Conservation (phyloP, 2,113 vertebrate species). For the Neoarius graeffei region DNA sequence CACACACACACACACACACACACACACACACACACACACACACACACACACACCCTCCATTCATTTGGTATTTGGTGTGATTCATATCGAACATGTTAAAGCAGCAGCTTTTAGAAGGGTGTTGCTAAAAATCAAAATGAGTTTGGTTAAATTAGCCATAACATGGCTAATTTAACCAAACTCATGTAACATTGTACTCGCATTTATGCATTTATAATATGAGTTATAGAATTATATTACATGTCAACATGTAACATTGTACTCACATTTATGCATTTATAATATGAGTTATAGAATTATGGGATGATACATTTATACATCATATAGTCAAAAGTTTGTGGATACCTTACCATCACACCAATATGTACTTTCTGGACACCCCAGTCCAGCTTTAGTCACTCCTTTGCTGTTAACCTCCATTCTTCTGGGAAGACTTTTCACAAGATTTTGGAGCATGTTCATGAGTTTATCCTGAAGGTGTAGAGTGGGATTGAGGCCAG, state of each 20-base stretch:
- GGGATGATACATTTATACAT: constrained; percentile 2
- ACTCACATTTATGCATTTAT: neutral
- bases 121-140: constrained; percentile 14
- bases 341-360: neutral
- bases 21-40: constrained; percentile 38
- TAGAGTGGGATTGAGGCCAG: no score
- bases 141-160: constrained; percentile 15
- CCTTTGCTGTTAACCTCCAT: neutral
- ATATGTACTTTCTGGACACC: neutral
- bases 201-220: neutral
- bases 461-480: no score
- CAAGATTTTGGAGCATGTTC: neutral
- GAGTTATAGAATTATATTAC: no score
- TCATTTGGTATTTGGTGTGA: constrained; percentile 53
- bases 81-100: constrained; percentile 62
- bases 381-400: neutral
- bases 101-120: constrained; percentile 38
- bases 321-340: neutral
- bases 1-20: constrained; percentile 40
- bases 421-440: neutral
- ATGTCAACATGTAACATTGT: no score
- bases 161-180: no score
- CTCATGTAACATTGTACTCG: neutral
- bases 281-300: neutral
- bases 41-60: constrained; percentile 43